A percentile compares a stretch with the other conserved stretches of the same genome.
These are phyloP conservation scores for Craterocephalus amniculus DNA, from an alignment of 2,797 vertebrate species.

Conservation along the genomic window DNA sequence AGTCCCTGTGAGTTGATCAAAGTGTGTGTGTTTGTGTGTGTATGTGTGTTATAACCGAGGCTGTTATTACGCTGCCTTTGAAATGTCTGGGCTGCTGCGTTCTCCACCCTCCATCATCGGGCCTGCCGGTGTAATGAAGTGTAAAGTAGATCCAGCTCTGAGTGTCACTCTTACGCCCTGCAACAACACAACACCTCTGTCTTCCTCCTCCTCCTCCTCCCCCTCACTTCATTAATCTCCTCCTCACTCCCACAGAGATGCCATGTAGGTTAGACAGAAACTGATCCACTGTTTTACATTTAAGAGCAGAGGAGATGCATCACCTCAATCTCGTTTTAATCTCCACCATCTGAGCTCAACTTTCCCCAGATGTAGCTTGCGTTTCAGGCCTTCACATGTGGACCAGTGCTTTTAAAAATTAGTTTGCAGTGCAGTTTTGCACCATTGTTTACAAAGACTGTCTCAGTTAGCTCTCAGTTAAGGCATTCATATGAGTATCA, in stretches of 20 bases:
- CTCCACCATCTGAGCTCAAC: slow-evolving; percentile 1
- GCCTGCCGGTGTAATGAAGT: slow-evolving; percentile 67
- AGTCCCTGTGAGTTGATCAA: slow-evolving; percentile 48
- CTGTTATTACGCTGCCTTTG: slow-evolving; percentile 58
- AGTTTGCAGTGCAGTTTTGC: no score
- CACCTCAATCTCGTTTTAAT: slow-evolving; percentile 29
- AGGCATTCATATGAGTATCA: no score
- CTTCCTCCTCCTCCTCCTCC: slow-evolving; percentile 5
- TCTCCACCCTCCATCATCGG: slow-evolving; percentile 48
- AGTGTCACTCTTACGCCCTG: slow-evolving; percentile 51
- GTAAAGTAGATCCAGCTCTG: slow-evolving; percentile 66
- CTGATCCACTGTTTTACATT: slow-evolving; percentile 25
- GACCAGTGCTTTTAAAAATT: no score
- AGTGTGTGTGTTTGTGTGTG: no score
- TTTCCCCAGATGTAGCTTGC: no score
- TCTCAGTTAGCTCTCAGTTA: no score
- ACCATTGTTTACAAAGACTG: no score
- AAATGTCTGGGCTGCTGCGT: slow-evolving; percentile 49
- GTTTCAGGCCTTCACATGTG: no score
- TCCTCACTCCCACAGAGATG: slow-evolving; percentile 33
- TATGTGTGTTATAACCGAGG: slow-evolving; percentile 22
- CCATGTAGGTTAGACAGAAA: slow-evolving; percentile 39
- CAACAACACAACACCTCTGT: slow-evolving; percentile 38
- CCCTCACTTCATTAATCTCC: slow-evolving; percentile 61
- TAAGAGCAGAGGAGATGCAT: slow-evolving; percentile 28